Base-by-base conservation (phyloP, 2,113 vertebrate species). In the Cephalopterus ornatus region DNA sequence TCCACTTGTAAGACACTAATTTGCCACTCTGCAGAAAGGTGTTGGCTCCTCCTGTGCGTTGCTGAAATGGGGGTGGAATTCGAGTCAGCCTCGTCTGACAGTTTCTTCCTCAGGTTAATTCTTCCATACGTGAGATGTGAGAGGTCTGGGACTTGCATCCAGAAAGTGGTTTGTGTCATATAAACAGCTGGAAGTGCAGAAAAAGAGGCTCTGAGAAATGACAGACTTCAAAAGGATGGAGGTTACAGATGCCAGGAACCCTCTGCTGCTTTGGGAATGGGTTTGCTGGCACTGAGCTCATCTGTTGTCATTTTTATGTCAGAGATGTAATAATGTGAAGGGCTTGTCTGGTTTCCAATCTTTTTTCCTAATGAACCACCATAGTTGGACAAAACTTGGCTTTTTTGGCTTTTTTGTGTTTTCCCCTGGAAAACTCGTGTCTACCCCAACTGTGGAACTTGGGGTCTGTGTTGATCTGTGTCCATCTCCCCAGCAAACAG, bases 61-160 rank as follows among this genome's bases (percentile, higher is more conserved):
- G 65, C 47, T 86, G 88, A 86, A 82, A 70, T 73, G 44, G 61
- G 79, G 75, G 52, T 78, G 83, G 89, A 62, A 88, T 84, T 67
- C 66, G 63, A 95, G 50, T 86, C 67, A 50, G 91, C 16, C 79
- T 70, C 44, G 72, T 83, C 86, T 84, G 80, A 42, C 79, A 71
- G 76, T 65, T 95, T 83, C 50, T 65, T 92, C 72, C 83, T 52
- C 70, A 80, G 91, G 80, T 96, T 96, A 92, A 91, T 86, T 81
- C 86, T 78, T 91, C 10, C 0, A 17, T 49, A 28, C 2, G 2
- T 35, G 78, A 94, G 63, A 79, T 80, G 86, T 90, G 70, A 96
- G 92, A 97, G 90, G 52, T 67, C 85, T 89, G 92, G 78, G 88
- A 65, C 81, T 94, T 33, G 70, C 17, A 82, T 93, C 61, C 62